These are phyloP conservation scores for Mus spicilegus DNA, from an alignment of 2,113 vertebrate genomes.

Conservation along the genomic window DNA sequence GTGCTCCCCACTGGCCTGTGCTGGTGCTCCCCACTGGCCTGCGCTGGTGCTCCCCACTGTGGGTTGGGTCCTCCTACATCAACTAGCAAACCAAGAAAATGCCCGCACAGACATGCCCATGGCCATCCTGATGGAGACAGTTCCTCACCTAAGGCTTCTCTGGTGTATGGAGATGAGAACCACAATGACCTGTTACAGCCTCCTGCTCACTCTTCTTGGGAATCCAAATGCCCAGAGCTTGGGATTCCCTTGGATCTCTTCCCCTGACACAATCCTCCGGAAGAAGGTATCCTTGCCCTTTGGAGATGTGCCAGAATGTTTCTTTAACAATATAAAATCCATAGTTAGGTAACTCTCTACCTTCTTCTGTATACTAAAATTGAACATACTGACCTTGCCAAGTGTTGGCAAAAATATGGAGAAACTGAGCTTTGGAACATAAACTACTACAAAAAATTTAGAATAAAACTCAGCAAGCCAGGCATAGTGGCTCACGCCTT, in stretches of 20 bases:
- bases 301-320: neutral
- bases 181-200: neutral
- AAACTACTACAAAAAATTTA: neutral
- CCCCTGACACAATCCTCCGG: neutral
- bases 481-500: no score
- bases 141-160: neutral
- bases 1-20: neutral
- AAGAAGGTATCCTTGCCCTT: neutral
- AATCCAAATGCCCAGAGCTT: neutral
- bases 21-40: neutral
- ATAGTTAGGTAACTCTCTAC: neutral
- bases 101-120: neutral
- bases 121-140: neutral
- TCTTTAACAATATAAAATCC: neutral
- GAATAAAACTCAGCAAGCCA: neutral
- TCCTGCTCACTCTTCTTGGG: neutral
- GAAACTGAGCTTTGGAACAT: neutral
- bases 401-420: neutral
- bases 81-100: neutral
- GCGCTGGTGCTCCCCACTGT: neutral
- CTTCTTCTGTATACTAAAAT: neutral
- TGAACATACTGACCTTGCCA: neutral
- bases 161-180: neutral
- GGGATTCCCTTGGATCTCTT: neutral
- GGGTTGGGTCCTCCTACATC: neutral